Evolutionary conservation across 2,888 invertebrate species (phyloP).

Genomic region (Vanessa cardui): DNA sequence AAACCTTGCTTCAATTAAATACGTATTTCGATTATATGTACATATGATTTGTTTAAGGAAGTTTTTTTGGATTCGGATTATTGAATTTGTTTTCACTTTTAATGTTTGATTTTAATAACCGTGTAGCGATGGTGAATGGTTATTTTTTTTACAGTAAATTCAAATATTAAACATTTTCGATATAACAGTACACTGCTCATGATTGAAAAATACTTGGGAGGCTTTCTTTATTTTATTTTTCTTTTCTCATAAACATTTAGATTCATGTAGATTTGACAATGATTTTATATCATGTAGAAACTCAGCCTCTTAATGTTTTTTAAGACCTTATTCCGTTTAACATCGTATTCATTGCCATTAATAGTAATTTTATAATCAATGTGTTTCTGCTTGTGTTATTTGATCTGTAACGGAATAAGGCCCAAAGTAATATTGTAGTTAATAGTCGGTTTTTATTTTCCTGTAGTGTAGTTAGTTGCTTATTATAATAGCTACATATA

Average conservation of each 20-base stretch:
- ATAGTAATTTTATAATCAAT: background rate
- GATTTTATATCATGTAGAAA: slow-evolving; percentile 12
- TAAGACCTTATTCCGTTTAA: background rate
- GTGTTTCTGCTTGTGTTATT: slow-evolving; percentile 6
- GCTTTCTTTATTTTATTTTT: background rate
- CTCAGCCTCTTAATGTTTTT: slow-evolving; percentile 8
- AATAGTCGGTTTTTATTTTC: slow-evolving; percentile 1
- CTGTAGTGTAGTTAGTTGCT: slow-evolving; percentile 21
- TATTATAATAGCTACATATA: slow-evolving; percentile 13
- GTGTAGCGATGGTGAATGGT: background rate
- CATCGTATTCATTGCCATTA: background rate
- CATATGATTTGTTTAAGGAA: no score
- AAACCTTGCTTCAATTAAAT: no score
- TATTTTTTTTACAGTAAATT: background rate
- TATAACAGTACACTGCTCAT: slow-evolving; percentile 12
- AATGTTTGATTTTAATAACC: background rate
- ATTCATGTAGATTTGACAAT: slow-evolving; percentile 19
- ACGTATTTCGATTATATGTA: no score
- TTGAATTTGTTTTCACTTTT: no score
- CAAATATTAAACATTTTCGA: background rate
- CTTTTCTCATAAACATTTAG: background rate
- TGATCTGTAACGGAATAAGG: slow-evolving; percentile 15
- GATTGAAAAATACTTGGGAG: background rate
- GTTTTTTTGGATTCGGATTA: no score
- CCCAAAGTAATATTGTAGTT: slow-evolving; percentile 15